Evolutionary conservation across 2,888 invertebrate species (phyloP), one percentile per base, ranked within the genome.

Genomic region (Nomada fucata): DNA sequence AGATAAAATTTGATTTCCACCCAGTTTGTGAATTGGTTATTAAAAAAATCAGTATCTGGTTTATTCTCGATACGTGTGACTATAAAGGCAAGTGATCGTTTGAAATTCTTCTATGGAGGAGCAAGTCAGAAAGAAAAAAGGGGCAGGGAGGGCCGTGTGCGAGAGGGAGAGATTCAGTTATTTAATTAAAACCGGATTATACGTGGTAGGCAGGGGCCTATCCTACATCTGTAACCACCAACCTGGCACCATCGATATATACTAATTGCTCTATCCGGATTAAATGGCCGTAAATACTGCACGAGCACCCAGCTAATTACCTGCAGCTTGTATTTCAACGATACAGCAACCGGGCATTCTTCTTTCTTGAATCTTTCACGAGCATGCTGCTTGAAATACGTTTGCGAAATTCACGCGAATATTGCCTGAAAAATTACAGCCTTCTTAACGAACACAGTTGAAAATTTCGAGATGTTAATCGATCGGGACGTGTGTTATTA

Each of bases 111-210:
- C 42, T 53, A 42, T 50, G 77, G 29, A 26, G 15, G 15, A 47
- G 52, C 42, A 36, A 53, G 57, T 44, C 18, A 7, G 15, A 29
- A 53, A 29, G 52, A 26, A 68, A 42, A 42, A 36, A 52, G 60
- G 57, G 15, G 29, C 18, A 50, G n/a, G 52, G 50, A 10, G 42
- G 20, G 72, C 26, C 26, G 47, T 55, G 59, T 74, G 53, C 59
- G 60, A 79, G 78, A 67, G 59, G 73, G 79, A 82, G 75, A 75
- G 77, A 67, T 69, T 77, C 82, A 84, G 90, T 92, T 91, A 92
- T 93, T 93, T 92, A 92, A 93, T 93, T 93, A 93, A 93, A 93
- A 92, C 90, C 92, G 92, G 93, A 93, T 93, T 91, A 92, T 87
- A 87, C 89, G 85, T 80, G 84, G 83, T 70, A 79, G 82, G 78